phyloP scores from a whole-genome alignment of 2,797 vertebrate genomes.

The Pseudomugil gertrudae region DNA sequence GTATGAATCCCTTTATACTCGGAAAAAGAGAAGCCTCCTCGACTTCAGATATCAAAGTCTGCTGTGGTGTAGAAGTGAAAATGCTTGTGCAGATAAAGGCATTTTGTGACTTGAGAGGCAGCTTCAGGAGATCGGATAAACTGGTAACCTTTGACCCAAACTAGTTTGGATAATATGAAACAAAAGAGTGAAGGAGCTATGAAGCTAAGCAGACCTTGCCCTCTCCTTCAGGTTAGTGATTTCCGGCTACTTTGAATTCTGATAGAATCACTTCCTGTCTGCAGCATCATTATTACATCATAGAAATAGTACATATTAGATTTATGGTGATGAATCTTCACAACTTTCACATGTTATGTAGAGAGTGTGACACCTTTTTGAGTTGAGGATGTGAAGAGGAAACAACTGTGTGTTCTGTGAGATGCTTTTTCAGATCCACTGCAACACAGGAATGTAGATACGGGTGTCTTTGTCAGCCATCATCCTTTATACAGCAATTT shows the following conservation, averaged over 20 bases:
- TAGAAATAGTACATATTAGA: background rate
- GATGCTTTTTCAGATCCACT: no score
- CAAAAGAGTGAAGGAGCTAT: background rate
- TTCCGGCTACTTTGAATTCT: background rate
- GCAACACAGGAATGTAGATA: no score
- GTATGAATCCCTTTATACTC: conserved; percentile 7
- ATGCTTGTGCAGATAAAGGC: background rate
- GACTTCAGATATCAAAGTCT: conserved; percentile 4
- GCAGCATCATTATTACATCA: background rate
- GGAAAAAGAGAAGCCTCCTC: background rate
- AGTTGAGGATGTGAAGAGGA: background rate
- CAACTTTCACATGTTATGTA: background rate
- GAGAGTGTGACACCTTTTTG: no score
- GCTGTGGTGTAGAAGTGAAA: background rate
- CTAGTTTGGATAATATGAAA: background rate
- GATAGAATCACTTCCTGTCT: background rate
- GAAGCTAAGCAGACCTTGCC: background rate
- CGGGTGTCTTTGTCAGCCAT: no score
- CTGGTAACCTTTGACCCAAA: background rate
- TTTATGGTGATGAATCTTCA: background rate
- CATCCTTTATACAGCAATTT: no score
- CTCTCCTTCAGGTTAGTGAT: background rate
- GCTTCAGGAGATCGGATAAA: background rate
- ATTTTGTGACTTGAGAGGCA: background rate
- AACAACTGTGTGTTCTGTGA: background rate